Percentiles rank a stretch among this genome's conserved stretches.
Evolutionary conservation across 2,888 invertebrate genomes (phyloP).

Genomic region (Acleris laterana): DNA sequence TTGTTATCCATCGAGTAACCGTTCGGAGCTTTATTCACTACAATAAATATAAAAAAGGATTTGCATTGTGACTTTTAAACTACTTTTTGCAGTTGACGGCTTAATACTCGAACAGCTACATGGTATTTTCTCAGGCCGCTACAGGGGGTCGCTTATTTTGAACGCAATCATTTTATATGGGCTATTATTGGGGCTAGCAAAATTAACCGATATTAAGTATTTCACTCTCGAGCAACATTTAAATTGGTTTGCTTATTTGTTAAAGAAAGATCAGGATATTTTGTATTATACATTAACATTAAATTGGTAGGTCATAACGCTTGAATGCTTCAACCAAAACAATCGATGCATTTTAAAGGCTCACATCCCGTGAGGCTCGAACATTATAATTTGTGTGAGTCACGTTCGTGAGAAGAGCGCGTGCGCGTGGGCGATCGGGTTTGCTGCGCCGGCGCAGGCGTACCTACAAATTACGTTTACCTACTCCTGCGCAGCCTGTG

Average conservation of each 20-base stretch:
- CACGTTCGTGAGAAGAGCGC: conserved; percentile 65
- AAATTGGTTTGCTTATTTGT: not conserved
- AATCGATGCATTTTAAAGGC: conserved; percentile 32
- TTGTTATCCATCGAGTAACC: not conserved
- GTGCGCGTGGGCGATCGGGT: conserved; percentile 67
- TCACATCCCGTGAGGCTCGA: conserved; percentile 39
- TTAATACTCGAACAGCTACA: conserved; percentile 4
- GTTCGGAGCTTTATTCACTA: conserved; percentile 4
- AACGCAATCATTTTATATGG: conserved; percentile 44
- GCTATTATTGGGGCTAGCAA: conserved; percentile 37
- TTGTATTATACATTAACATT: not conserved
- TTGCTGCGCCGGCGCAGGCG: conserved; percentile 52
- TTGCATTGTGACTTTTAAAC: conserved; percentile 1
- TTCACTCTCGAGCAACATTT: not conserved
- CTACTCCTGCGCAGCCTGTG: conserved; percentile 50
- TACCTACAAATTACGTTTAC: conserved; percentile 74
- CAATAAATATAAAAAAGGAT: conserved; percentile 2
- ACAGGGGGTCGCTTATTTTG: conserved; percentile 66
- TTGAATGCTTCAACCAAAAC: conserved; percentile 17
- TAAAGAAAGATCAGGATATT: not conserved
- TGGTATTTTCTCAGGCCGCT: conserved; percentile 39
- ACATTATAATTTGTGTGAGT: conserved; percentile 66
- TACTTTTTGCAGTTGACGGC: conserved; percentile 21
- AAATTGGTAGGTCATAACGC: not conserved
- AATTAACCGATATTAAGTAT: conserved; percentile 21